Evolutionary conservation across 2,113 vertebrate species (phyloP).

Genomic region (Odontophorus gujanensis): DNA sequence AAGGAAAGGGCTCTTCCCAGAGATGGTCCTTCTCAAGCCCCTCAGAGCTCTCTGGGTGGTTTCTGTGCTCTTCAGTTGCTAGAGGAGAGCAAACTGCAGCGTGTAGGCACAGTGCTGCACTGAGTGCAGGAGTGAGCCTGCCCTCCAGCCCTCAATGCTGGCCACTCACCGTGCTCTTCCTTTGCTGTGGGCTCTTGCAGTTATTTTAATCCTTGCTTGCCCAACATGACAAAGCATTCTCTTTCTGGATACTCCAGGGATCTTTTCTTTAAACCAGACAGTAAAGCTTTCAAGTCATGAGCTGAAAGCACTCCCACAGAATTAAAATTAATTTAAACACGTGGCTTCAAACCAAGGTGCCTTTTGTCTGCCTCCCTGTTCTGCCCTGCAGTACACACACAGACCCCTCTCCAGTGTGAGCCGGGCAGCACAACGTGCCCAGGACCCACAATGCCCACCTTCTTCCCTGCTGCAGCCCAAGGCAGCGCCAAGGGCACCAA

Average conservation of each 20-base stretch:
- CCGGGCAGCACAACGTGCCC: neutral
- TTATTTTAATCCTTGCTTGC: neutral
- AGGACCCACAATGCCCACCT: neutral
- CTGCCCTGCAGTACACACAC: neutral
- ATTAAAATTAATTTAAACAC: neutral
- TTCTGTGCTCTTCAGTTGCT: neutral
- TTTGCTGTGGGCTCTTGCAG: neutral
- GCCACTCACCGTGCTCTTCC: neutral
- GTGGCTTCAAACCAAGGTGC: fast-evolving
- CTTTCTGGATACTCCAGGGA: neutral
- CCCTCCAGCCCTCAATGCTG: neutral
- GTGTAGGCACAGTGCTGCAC: neutral
- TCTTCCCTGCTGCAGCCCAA: neutral
- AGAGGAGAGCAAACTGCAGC: neutral
- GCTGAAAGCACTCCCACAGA: neutral
- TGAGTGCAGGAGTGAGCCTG: neutral
- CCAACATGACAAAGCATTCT: neutral
- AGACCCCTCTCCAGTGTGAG: neutral
- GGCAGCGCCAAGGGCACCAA: neutral
- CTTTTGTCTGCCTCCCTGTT: neutral
- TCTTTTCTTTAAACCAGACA: neutral
- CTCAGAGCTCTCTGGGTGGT: neutral
- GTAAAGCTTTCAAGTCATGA: neutral
- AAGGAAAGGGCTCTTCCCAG: neutral
- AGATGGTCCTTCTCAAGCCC: neutral